phyloP scores from a whole-genome alignment of 2,888 invertebrate genomes.

The Plebejus argus region DNA sequence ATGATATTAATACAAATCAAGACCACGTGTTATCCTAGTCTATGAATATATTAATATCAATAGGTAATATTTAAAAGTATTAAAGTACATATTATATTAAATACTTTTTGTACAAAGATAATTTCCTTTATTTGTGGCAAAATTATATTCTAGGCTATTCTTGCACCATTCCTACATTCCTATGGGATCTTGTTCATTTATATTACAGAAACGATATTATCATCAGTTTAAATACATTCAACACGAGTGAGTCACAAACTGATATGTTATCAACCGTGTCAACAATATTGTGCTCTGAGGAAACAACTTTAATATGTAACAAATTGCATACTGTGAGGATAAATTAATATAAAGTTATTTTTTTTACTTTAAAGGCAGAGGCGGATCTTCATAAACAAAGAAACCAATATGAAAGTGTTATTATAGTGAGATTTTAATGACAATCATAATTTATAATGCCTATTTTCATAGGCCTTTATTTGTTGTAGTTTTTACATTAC shows the following conservation, averaged over 20 bases:
- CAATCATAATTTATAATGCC: neutral
- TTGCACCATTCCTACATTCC: too few species aligned
- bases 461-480: neutral
- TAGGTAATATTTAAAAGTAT: too few species aligned
- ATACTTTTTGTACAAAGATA: too few species aligned
- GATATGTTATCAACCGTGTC: constrained; percentile 37
- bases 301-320: neutral
- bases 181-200: too few species aligned
- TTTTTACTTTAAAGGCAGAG: neutral
- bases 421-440: neutral
- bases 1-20: neutral
- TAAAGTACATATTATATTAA: too few species aligned
- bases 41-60: neutral
- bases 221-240: neutral
- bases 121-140: too few species aligned
- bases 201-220: neutral
- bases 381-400: neutral
- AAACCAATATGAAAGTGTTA: neutral
- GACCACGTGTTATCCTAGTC: neutral
- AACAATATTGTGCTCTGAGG: constrained; percentile 42
- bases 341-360: neutral
- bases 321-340: neutral
- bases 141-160: too few species aligned
- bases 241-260: constrained; percentile 47
- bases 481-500: neutral